Evolutionary conservation across 1,140 invertebrate species (phyloP).

Genomic region (Habropoda laboriosa): DNA sequence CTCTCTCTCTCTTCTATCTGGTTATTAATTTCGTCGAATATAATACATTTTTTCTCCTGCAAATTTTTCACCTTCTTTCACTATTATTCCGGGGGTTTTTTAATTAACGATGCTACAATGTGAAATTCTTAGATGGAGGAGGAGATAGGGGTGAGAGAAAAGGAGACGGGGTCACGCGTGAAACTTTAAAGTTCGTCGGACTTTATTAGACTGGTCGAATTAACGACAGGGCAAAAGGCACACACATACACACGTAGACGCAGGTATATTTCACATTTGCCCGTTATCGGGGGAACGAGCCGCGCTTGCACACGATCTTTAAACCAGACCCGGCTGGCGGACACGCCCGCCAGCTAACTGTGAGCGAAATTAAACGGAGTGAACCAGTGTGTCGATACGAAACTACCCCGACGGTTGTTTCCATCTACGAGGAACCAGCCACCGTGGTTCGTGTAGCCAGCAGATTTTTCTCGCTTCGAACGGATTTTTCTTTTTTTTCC

Average conservation of each 20-base stretch:
- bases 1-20: too few species aligned
- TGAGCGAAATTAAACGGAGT: constrained; percentile 30
- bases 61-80: too few species aligned
- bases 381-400: constrained; percentile 26
- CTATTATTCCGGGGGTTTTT: too few species aligned
- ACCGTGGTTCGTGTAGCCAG: not conserved
- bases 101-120: not conserved
- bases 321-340: not conserved
- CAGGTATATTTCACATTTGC: constrained; percentile 15
- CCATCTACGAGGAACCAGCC: not conserved
- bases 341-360: not conserved
- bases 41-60: too few species aligned
- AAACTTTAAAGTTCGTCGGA: not conserved
- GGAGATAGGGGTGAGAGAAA: too few species aligned
- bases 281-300: not conserved
- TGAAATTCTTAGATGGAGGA: not conserved
- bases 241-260: too few species aligned
- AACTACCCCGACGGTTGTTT: constrained; percentile 21
- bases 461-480: not conserved
- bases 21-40: too few species aligned
- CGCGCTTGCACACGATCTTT: not conserved
- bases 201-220: constrained; percentile 30
- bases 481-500: not conserved
- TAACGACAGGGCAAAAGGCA: too few species aligned
- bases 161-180: not conserved